Evolutionary conservation across 1,140 invertebrate species (phyloP), one percentile per base, ranked within the genome.

Genomic region (Drosophila rufa): DNA sequence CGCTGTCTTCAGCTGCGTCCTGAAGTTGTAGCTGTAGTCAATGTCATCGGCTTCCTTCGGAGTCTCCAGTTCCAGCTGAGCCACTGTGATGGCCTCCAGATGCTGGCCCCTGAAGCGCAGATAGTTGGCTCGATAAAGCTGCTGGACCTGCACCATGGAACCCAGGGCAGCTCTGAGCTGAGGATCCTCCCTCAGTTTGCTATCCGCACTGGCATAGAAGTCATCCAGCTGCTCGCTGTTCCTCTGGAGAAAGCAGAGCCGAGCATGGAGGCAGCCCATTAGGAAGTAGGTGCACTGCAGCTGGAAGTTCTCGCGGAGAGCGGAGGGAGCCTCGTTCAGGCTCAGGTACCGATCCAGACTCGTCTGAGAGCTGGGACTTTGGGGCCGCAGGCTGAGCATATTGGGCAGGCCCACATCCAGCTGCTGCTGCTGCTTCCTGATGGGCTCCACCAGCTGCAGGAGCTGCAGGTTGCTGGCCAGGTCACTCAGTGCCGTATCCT

Each of bases 241-340:
- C 8, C 85, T 53, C 47, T 77, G 80, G 0, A 92, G 67, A 11
- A 80, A 92, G 36, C 75, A 50, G 8, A 92, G 58, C 3, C 91
- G 82, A 1, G 91, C 91, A 80, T 84, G 79, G 0, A 92, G 67
- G 15, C 74, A 82, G 7, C 91, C 91, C 9, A 91, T 43, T 8
- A 74, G 46, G 17, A 91, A 91, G 12, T 62, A 82, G 8, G 75
- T 42, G 61, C 78, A 79, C 48, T 84, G 70, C 55, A 92, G 50
- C 55, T 86, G 75, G 1, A 60, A 40, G 25, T 53, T 69, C 1
- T 74, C 12, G 0, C 51, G 51, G 0, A 87, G 4, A 4, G 33
- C 4, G 0, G 60, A 14, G 19, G 65, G 55, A 6, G 50, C 33
- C 2, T 30, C 25, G 0, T 51, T 51, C 8, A 46, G 6, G 11